Percentiles rank a stretch among this genome's conserved stretches.
These are phyloP conservation scores for Naso thynnoides DNA, from an alignment of 2,797 vertebrate genomes.

Conservation along the genomic window DNA sequence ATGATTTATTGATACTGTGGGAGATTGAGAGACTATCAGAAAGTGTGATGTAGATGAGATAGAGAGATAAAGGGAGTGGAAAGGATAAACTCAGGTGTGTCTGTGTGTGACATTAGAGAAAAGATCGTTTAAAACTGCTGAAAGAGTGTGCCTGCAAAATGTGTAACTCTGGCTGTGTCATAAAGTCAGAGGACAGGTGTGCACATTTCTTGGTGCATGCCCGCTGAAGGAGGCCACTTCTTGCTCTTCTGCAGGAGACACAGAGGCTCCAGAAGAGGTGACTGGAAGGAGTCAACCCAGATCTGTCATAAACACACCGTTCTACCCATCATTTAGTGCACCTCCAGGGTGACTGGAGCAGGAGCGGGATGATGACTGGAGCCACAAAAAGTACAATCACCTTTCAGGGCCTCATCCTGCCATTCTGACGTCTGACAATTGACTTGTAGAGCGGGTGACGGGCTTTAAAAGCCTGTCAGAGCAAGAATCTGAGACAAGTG, in stretches of 20 bases:
- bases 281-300: conserved; percentile 66
- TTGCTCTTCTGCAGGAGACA: conserved; percentile 39
- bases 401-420: conserved; percentile 53
- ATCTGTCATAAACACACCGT: conserved; percentile 67
- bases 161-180: neutral
- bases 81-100: conserved; percentile 28
- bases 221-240: conserved; percentile 7
- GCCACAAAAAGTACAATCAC: conserved; percentile 44
- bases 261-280: conserved; percentile 33
- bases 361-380: conserved; percentile 46
- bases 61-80: conserved; percentile 24
- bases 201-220: conserved; percentile 4
- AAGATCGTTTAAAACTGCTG: conserved; percentile 28
- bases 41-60: conserved; percentile 46
- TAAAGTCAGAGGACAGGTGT: conserved; percentile 16
- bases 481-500: conserved; percentile 35
- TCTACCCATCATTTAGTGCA: conserved; percentile 61
- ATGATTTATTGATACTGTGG: conserved; percentile 74
- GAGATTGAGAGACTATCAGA: conserved; percentile 51
- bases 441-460: conserved; percentile 52
- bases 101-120: conserved; percentile 9
- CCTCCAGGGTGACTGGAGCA: conserved; percentile 44
- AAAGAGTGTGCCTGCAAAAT: conserved; percentile 14
- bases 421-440: conserved; percentile 49
- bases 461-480: conserved; percentile 52